phyloP scores from a whole-genome alignment of 2,797 vertebrate species.

The Bucorvus abyssinicus region DNA sequence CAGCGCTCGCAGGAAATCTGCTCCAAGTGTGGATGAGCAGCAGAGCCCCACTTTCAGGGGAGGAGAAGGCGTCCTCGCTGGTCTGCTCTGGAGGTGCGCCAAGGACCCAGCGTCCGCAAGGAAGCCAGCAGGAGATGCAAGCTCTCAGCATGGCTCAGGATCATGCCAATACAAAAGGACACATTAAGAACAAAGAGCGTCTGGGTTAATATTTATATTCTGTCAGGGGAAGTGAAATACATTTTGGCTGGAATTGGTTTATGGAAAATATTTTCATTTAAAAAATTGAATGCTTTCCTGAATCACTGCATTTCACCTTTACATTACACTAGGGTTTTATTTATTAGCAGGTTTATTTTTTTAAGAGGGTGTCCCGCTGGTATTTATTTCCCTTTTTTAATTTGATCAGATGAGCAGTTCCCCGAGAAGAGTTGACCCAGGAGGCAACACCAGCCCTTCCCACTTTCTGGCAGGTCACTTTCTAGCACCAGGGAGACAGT shows the following conservation, averaged over 20 bases:
- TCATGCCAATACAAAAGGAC: constrained; percentile 3
- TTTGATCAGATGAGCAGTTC: background rate
- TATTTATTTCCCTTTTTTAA: background rate
- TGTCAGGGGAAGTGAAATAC: background rate
- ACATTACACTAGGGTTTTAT: background rate
- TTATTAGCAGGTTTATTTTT: background rate
- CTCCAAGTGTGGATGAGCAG: fast-evolving
- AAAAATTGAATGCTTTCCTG: constrained; percentile 5
- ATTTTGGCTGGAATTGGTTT: background rate
- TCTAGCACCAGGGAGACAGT: background rate
- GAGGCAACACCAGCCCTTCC: background rate
- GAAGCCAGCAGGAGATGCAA: background rate
- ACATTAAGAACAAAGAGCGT: constrained; percentile 19
- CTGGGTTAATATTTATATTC: constrained; percentile 47
- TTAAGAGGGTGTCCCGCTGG: background rate
- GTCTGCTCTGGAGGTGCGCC: background rate
- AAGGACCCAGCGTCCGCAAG: background rate
- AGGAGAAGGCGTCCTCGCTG: background rate
- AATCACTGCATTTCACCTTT: background rate
- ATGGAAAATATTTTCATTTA: constrained; percentile 16
- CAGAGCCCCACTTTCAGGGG: background rate
- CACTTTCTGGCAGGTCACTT: background rate
- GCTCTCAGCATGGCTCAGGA: background rate
- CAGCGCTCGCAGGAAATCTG: background rate
- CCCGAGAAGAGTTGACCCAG: background rate